Percentiles rank a stretch among this genome's conserved stretches.
Evolutionary conservation across 1,140 invertebrate species (phyloP).

Genomic region (Lepidotrigona ventralis): DNA sequence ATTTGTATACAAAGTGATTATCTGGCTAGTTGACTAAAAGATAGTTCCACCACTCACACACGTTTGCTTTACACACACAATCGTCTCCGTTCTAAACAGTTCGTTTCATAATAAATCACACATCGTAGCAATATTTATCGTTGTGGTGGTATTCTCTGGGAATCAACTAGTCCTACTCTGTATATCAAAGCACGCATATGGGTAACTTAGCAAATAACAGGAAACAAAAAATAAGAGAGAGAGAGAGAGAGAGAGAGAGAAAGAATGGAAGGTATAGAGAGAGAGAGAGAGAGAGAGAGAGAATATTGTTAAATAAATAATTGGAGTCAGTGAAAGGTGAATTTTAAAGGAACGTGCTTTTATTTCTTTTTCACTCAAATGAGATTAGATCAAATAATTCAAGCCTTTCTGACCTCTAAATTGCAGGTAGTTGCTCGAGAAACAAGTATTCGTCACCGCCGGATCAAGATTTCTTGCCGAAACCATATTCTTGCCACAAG

Average conservation of each 20-base stretch:
- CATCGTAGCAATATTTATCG: too few species aligned
- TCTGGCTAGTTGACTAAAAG: too few species aligned
- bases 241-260: not conserved
- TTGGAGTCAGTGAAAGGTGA: slow-evolving; percentile 18
- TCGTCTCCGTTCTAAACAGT: too few species aligned
- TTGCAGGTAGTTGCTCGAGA: slow-evolving; percentile 60
- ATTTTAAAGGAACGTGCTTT: slow-evolving; percentile 23
- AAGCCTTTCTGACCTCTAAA: slow-evolving; percentile 65
- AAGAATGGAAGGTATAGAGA: not conserved
- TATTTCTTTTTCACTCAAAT: not conserved
- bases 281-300: not conserved
- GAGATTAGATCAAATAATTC: slow-evolving; percentile 53
- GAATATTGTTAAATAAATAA: not conserved
- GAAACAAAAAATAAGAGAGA: not conserved
- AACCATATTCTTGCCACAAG: slow-evolving; percentile 61
- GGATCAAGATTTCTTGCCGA: slow-evolving; percentile 44
- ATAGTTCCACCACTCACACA: too few species aligned
- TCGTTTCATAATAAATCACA: too few species aligned
- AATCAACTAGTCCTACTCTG: too few species aligned
- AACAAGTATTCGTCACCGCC: slow-evolving; percentile 7
- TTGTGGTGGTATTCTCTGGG: too few species aligned
- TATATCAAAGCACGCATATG: not conserved
- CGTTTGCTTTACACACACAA: too few species aligned
- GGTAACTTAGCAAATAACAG: not conserved
- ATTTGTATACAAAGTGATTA: not conserved